Evolutionary conservation across 2,113 vertebrate genomes (phyloP).

Genomic region (Pyrgilauda ruficollis): DNA sequence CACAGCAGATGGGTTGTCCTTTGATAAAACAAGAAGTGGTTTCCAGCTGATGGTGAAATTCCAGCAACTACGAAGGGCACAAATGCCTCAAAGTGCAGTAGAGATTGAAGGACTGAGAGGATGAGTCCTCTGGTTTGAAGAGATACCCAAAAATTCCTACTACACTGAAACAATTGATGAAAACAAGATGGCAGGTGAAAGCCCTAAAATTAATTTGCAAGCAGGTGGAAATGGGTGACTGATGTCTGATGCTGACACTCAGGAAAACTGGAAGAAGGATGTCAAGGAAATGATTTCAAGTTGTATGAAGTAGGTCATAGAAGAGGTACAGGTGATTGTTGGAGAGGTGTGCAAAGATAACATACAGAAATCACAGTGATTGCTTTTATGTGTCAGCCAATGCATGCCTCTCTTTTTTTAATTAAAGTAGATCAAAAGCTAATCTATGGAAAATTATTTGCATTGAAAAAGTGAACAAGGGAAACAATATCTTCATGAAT

Average conservation of each 20-base stretch:
- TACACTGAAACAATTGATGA: neutral
- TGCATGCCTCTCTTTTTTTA: neutral
- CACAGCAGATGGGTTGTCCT: neutral
- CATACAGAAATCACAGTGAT: neutral
- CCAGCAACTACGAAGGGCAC: neutral
- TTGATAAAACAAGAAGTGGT: neutral
- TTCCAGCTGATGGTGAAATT: neutral
- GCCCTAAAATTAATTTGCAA: neutral
- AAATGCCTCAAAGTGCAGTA: neutral
- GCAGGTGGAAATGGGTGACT: neutral
- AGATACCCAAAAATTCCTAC: neutral
- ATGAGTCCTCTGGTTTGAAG: neutral
- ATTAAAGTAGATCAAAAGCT: constrained; percentile 8
- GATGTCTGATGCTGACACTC: neutral
- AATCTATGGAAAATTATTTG: neutral
- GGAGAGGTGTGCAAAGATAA: neutral
- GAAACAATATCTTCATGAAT: neutral
- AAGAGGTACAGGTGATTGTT: neutral
- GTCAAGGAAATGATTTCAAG: neutral
- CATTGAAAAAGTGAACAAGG: neutral
- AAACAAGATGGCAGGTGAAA: neutral
- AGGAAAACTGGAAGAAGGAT: neutral
- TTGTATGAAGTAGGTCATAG: neutral
- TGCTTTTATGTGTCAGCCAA: neutral
- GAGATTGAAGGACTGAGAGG: neutral